These are phyloP conservation scores for Gyrodactylus salaris DNA, from an alignment of 1,140 invertebrate genomes.

Conservation along the genomic window DNA sequence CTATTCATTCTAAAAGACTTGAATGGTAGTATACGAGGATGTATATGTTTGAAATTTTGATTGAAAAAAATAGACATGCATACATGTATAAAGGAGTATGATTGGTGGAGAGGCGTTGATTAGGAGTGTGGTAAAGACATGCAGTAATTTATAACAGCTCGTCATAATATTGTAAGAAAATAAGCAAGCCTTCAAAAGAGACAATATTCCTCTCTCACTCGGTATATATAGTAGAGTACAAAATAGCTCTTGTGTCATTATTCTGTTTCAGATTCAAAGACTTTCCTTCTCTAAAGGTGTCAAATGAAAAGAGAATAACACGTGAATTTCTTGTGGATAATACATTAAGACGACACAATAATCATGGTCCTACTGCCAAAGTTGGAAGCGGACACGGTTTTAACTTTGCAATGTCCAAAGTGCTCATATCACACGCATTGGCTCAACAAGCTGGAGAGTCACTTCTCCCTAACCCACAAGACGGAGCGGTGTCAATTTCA, in stretches of 20 bases:
- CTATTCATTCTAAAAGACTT: too few species aligned
- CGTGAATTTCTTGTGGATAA: background rate
- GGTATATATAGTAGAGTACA: background rate
- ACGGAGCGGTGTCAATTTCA: background rate
- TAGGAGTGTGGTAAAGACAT: background rate
- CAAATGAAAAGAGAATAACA: background rate
- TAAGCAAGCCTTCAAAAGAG: background rate
- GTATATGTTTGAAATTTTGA: too few species aligned
- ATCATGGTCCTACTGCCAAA: background rate
- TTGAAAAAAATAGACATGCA: background rate
- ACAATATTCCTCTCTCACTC: background rate
- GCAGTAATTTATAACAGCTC: background rate
- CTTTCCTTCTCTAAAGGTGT: background rate
- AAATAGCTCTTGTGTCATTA: background rate
- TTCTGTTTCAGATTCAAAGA: background rate
- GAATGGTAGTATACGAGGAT: too few species aligned
- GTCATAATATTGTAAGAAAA: background rate
- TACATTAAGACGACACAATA: background rate
- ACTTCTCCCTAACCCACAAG: background rate
- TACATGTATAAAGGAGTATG: background rate
- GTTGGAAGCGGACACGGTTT: background rate
- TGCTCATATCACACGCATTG: background rate
- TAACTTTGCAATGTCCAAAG: background rate
- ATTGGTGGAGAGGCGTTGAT: background rate
- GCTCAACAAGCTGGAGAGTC: background rate